Conservation (phyloP, 2,113 vertebrate genomes). For the Etheostoma cragini region DNA sequence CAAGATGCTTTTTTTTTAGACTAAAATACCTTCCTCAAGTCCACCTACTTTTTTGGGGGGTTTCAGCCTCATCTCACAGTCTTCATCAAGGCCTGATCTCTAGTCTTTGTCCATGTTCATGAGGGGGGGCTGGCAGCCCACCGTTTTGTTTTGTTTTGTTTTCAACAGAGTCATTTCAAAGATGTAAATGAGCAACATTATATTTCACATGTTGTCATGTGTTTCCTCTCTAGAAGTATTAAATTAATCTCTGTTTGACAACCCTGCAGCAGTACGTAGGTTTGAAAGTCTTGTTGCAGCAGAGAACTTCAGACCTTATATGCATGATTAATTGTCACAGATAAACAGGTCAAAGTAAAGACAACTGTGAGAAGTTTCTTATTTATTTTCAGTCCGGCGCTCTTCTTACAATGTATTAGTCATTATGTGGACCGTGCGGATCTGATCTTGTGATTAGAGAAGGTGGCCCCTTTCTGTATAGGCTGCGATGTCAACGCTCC, state of each 20-base stretch:
- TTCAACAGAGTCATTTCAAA: slow-evolving; percentile 56
- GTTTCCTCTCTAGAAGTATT: slow-evolving; percentile 55
- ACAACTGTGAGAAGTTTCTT: slow-evolving; percentile 65
- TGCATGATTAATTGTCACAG: slow-evolving; percentile 70
- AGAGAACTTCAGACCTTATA: background rate
- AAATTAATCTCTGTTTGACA: slow-evolving; percentile 75
- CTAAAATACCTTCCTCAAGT: background rate
- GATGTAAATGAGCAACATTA: slow-evolving; percentile 50
- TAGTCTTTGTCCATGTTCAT: no score
- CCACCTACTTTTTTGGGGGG: no score
- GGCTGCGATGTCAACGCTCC: slow-evolving; percentile 57
- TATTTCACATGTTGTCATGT: slow-evolving; percentile 62
- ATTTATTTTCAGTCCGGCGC: slow-evolving; percentile 59
- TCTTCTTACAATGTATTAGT: slow-evolving; percentile 51
- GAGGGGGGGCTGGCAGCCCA: background rate
- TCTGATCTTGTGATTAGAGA: slow-evolving; percentile 62
- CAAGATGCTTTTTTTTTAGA: background rate
- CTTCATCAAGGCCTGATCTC: background rate
- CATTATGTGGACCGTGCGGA: slow-evolving; percentile 16
- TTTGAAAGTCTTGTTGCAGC: background rate
- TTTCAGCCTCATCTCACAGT: background rate
- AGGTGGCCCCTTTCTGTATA: slow-evolving; percentile 53
- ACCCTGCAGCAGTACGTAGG: background rate
- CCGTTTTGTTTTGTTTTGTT: slow-evolving; percentile 41
- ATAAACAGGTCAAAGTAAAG: slow-evolving; percentile 62